Base-by-base conservation (phyloP, 2,888 invertebrate genomes). In the Microchrysa polita region DNA sequence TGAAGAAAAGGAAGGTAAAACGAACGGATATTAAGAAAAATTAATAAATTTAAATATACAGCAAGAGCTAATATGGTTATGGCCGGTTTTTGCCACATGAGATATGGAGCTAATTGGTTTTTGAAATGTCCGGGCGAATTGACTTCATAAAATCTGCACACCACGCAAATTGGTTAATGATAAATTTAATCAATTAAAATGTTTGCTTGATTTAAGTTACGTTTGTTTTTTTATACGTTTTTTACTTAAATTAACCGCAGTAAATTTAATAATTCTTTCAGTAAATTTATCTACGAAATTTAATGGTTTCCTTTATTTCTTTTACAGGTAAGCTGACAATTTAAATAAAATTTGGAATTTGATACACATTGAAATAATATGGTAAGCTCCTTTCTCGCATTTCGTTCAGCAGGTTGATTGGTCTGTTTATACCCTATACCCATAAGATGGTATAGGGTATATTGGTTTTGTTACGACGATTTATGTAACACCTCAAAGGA, bases 171-270 rank as follows among this genome's bases (percentile, higher is more conserved):
- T 74, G 22, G 61, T 61, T 69, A 69, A 73, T 74, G 74, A 74
- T 74, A 73, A 72, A 22, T 74, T 73, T 57, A 69, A 73, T 74
- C 69, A 73, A 73, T 74, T 73, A 48, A n/a, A n/a, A n/a, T 72
- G 18, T 20, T 57, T 34, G 16, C n/a, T 27, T 18, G 20, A 5
- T 34, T 53, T 27, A 52, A 10, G 53, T 72, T 42, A 5, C 40
- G 57, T 40, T 57, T 71, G 5, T 42, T 22, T 67, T 34, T 5
- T 34, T 34, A 5, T 2, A 34, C 7, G 27, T 34, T 34, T 34
- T n/a, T 34, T 34, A 34, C 27, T 34, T 34, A 34, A 34, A 7
- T 34, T 34, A 7, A 34, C 27, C 4, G 27, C n/a, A n/a, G 27
- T 5, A 34, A 57, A 12, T 16, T 72, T 60, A 34, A 72, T 42